These are phyloP conservation scores for Caenorhabditis doughertyi DNA, from an alignment of 2,888 invertebrate genomes.

Conservation along the genomic window DNA sequence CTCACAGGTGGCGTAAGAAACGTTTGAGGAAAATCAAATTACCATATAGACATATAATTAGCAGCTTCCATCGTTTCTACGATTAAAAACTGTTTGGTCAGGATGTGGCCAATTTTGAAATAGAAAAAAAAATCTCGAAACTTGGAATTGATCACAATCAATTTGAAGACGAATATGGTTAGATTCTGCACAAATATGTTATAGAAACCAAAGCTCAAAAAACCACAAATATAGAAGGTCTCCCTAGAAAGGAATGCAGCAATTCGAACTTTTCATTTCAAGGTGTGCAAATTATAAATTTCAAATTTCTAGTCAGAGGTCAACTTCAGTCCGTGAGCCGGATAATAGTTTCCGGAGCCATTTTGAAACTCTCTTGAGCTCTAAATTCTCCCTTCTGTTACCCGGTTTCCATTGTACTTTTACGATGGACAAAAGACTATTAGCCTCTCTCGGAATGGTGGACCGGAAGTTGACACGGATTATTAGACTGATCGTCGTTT, in stretches of 20 bases:
- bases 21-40: constrained; percentile 11
- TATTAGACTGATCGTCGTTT: constrained; percentile 45
- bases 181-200: no score
- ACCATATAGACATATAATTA: background rate
- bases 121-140: no score
- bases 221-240: no score
- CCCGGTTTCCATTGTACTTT: constrained; percentile 45
- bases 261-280: background rate
- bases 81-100: no score
- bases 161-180: no score
- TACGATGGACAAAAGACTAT: constrained; percentile 22
- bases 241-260: background rate
- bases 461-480: constrained; percentile 65
- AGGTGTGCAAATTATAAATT: constrained; percentile 1
- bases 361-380: constrained; percentile 41
- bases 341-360: constrained; percentile 51
- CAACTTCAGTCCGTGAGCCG: constrained; percentile 44
- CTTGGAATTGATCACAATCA: no score
- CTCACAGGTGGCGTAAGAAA: constrained; percentile 5
- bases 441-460: constrained; percentile 11
- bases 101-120: no score
- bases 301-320: constrained; percentile 15
- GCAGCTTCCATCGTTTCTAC: background rate
- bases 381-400: background rate
- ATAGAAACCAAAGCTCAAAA: no score